Percentiles rank a stretch among this genome's conserved stretches.
Evolutionary conservation across 2,888 invertebrate species (phyloP).

Genomic region (Lysandra coridon): DNA sequence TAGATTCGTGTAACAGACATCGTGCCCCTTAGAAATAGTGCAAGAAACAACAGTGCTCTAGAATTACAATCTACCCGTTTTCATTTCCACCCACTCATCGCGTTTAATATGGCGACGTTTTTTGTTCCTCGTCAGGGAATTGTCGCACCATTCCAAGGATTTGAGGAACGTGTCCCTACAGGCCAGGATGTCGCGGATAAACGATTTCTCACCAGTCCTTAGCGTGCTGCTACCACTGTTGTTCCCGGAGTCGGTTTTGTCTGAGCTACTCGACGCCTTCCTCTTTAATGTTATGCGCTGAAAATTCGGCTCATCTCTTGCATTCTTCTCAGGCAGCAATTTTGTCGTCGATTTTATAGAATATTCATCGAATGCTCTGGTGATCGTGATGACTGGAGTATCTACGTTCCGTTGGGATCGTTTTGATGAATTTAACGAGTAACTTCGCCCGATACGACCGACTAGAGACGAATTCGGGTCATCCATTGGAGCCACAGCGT

Average conservation of each 20-base stretch:
- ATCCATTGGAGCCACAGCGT: constrained; percentile 50
- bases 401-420: constrained; percentile 37
- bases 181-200: constrained; percentile 69
- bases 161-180: constrained; percentile 71
- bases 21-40: background rate
- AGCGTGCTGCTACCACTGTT: constrained; percentile 56
- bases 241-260: constrained; percentile 48
- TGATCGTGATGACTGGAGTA: constrained; percentile 46
- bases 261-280: constrained; percentile 39
- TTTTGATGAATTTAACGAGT: constrained; percentile 52
- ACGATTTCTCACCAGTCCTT: constrained; percentile 73
- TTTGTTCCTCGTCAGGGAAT: constrained; percentile 70
- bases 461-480: constrained; percentile 59
- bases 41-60: background rate
- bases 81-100: constrained; percentile 69
- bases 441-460: constrained; percentile 58
- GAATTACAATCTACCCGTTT: constrained; percentile 57
- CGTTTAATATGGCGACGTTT: constrained; percentile 62
- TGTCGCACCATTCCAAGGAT: constrained; percentile 75
- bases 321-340: constrained; percentile 56
- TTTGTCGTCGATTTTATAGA: constrained; percentile 57
- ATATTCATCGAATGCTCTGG: constrained; percentile 52
- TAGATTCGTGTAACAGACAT: background rate
- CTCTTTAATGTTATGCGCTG: constrained; percentile 44
- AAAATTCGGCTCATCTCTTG: constrained; percentile 45